These are phyloP conservation scores for Sternotherus odoratus DNA, from an alignment of 2,797 vertebrate genomes.

Conservation along the genomic window DNA sequence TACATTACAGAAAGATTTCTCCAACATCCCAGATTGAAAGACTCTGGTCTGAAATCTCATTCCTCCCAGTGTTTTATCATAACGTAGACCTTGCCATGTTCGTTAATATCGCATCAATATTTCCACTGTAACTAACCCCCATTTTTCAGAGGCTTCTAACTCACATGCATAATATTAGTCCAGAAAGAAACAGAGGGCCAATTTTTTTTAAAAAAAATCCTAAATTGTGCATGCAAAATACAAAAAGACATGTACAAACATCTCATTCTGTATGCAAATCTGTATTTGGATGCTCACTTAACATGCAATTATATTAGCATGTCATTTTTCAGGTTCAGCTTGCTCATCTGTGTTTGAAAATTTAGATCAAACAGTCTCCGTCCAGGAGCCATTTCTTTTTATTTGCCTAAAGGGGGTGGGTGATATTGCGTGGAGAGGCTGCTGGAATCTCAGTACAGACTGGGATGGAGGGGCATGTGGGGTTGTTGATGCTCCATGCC, in stretches of 20 bases:
- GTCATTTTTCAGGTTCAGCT: neutral
- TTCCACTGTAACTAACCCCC: neutral
- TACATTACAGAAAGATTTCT: conserved; percentile 47
- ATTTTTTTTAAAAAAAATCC: neutral
- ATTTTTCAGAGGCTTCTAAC: neutral
- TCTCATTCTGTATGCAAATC: neutral
- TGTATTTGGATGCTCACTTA: neutral
- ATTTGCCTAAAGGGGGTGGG: neutral
- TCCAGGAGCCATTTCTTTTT: neutral
- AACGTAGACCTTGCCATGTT: neutral
- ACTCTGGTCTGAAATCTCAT: neutral
- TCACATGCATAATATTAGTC: neutral
- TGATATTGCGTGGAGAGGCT: neutral
- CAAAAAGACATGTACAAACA: neutral
- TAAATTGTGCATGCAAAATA: neutral
- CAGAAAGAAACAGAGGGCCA: neutral
- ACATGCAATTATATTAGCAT: neutral
- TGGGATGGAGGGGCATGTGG: neutral
- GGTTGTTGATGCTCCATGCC: neutral
- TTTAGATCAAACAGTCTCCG: neutral
- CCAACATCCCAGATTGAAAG: conserved; percentile 26
- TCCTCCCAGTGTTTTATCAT: neutral
- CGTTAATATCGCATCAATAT: neutral
- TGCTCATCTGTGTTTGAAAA: neutral
- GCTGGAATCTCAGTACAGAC: neutral